Evolutionary conservation across 2,888 invertebrate genomes (phyloP), one percentile per base, ranked within the genome.

Genomic region (Erebia epiphron): DNA sequence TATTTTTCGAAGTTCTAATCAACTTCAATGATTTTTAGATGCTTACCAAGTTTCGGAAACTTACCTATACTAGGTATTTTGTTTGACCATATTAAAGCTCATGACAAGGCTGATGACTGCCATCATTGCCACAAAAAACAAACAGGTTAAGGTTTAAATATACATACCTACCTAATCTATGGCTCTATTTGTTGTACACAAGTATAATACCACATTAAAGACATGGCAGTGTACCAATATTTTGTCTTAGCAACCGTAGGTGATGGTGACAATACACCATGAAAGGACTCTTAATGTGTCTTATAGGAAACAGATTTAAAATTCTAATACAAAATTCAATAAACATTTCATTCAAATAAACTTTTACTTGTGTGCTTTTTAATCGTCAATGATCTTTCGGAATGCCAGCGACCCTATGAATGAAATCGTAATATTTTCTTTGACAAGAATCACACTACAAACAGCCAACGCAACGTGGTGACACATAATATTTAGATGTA

Each of bases 191-290:
- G 57, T 35, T 14, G 13, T 56, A 35, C 64, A 62, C 11, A 14
- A 16, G 35, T 18, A n/a, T n/a, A 7, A 10, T 43, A 61, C 43
- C 43, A 16, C 10, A 60, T 2, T 16, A 60, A 16, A 46, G 18
- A 62, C 46, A 49, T 21, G 46, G 54, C 16, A 65, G 16, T 60
- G 16, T 60, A 63, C 26, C 26, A 70, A 64, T 65, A 60, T 75
- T n/a, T 71, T 72, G 52, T 66, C 68, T 50, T 58, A 60, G 11
- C n/a, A 65, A 50, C 21, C 35, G 68, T 60, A 49, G 52, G 62
- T 35, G 35, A 35, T 54, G 52, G 62, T 58, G 68, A 21, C n/a
- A n/a, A n/a, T 71, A 68, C 54, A 26, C 63, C 57, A 58, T 65
- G 13, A 63, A 66, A 71, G 67, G 65, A 54, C 26, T 71, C 0